These are phyloP conservation scores for Pteropus rufus DNA, from an alignment of 2,797 vertebrate species.

Conservation along the genomic window DNA sequence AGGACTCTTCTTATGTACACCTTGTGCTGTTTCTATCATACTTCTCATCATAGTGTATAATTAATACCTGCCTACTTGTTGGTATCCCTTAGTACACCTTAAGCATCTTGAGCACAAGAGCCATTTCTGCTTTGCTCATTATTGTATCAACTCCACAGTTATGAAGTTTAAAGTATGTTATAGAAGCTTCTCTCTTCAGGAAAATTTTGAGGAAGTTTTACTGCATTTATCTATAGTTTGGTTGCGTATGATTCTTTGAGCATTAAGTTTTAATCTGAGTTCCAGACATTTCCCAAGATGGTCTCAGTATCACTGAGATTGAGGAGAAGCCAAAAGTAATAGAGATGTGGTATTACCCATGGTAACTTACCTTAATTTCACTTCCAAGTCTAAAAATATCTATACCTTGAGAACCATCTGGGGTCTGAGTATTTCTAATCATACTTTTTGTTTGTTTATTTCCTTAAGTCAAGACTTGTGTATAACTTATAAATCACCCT, in stretches of 20 bases:
- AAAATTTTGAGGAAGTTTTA: background rate
- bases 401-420: background rate
- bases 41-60: background rate
- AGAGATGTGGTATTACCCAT: background rate
- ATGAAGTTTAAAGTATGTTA: background rate
- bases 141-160: background rate
- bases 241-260: background rate
- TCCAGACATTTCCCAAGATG: slow-evolving; percentile 2
- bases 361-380: background rate
- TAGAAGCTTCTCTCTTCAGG: background rate
- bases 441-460: background rate
- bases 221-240: background rate
- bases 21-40: background rate
- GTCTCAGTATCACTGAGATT: background rate
- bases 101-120: background rate
- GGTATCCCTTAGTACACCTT: background rate
- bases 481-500: background rate
- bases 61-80: background rate
- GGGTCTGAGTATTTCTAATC: background rate
- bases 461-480: background rate
- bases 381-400: background rate
- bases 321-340: background rate
- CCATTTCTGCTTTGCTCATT: background rate
- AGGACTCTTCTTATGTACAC: background rate
- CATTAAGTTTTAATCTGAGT: slow-evolving; percentile 24